Conservation (phyloP, 2,888 invertebrate species). For the Thysanoteuthis rhombus region DNA sequence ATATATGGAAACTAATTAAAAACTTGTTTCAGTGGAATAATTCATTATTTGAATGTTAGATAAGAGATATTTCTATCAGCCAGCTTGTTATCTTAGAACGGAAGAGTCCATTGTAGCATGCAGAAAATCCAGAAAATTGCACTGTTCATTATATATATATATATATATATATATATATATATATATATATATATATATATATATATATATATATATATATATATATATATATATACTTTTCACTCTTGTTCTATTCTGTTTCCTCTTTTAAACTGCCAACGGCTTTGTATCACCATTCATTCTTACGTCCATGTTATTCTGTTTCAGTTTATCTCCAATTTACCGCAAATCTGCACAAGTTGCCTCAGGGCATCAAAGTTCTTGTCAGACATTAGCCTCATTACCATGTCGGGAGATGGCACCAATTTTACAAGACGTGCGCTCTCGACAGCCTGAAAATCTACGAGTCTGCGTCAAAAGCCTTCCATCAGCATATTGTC, state of each 20-base stretch:
- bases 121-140: no score
- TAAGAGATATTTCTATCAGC: no score
- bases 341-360: background rate
- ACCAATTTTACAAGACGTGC: background rate
- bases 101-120: no score
- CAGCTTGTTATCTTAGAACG: no score
- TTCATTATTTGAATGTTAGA: no score
- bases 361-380: background rate
- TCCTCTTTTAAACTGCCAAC: background rate
- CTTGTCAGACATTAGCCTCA: background rate
- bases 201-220: background rate
- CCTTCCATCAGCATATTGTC: background rate
- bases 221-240: background rate
- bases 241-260: background rate
- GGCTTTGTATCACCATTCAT: background rate
- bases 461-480: background rate
- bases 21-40: no score
- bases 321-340: background rate
- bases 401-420: background rate
- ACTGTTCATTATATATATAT: no score
- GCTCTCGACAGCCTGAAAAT: background rate
- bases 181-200: no score
- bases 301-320: background rate
- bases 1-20: no score
- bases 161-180: background rate